Evolutionary conservation across 2,888 invertebrate genomes (phyloP), one percentile per base, ranked within the genome.

Genomic region (Drosophila monieri): DNA sequence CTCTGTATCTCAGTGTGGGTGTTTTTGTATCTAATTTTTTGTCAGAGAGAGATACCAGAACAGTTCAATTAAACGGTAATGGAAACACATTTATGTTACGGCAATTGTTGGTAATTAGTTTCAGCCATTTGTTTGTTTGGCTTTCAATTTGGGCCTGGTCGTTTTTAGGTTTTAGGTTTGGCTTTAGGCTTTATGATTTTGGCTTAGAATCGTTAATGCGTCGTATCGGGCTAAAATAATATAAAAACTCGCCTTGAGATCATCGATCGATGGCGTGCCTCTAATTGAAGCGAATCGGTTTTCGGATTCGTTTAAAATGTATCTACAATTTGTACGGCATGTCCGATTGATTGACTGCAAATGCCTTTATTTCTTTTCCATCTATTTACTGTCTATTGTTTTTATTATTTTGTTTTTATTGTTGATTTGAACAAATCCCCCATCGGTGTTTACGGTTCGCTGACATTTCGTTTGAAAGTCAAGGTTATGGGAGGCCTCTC

Each of bases 341-440:
- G 78, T 80, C 81, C 70, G 41, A 72, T 67, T 80, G 85, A 78
- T 73, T 85, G 85, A 85, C 77, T 79, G 49, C 54, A 68, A 66
- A 62, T 79, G 56, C 32, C 43, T 23, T 23, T 46, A 41, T 47
- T 56, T 39, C 58, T 73, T 73, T 55, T 41, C 56, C 51, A 60
- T 77, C 77, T 54, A 55, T 46, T 46, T 35, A 51, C 60, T 56
- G 52, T 55, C 57, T 52, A 59, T 59, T 59, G 35, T 59, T 35
- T 70, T 78, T 75, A 52, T 74, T 66, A 30, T 60, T 47, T 41
- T 70, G 54, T 62, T 62, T 25, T 49, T 44, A n/a, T 37, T 35
- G 21, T 35, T n/a, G 21, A 35, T 39, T 32, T 39, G 76, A 65
- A 68, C 35, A 35, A 75, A 57, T 81, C 76, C 62, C 51, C 43